Evolutionary conservation across 2,113 vertebrate genomes (phyloP).

Genomic region (Setophaga petechia): DNA sequence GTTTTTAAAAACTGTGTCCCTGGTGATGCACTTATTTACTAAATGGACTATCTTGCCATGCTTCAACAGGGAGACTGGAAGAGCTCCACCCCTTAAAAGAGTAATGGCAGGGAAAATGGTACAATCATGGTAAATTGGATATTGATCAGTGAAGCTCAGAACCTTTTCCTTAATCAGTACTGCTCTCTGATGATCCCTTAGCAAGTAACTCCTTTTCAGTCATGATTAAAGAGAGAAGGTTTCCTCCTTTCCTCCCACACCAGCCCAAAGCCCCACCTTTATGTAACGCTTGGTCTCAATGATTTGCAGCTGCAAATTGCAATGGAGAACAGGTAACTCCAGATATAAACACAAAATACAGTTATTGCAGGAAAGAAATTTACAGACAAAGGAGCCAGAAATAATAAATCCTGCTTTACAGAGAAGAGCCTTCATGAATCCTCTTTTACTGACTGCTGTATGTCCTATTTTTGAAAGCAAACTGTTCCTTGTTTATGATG

Average conservation of each 20-base stretch:
- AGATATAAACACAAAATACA: neutral
- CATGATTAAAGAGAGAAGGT: neutral
- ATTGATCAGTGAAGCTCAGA: neutral
- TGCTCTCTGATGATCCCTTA: neutral
- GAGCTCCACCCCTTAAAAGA: neutral
- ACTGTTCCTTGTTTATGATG: neutral
- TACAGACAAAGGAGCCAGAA: neutral
- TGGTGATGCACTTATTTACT: neutral
- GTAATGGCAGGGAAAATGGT: neutral
- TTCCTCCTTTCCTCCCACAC: neutral
- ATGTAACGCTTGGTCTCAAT: neutral
- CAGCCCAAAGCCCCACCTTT: neutral
- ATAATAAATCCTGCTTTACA: neutral
- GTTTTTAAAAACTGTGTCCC: neutral
- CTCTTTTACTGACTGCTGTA: neutral
- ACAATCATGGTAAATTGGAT: neutral
- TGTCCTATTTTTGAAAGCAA: slow-evolving; percentile 6
- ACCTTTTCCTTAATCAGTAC: neutral
- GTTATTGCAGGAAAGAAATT: neutral
- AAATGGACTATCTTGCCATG: neutral
- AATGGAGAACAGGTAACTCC: neutral
- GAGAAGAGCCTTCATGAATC: neutral
- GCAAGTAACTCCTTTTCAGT: neutral
- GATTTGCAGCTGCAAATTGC: neutral
- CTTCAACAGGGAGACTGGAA: neutral